Evolutionary conservation across 2,888 invertebrate species (phyloP), one percentile per base, ranked within the genome.

Genomic region (Drosophila kuntzei): DNA sequence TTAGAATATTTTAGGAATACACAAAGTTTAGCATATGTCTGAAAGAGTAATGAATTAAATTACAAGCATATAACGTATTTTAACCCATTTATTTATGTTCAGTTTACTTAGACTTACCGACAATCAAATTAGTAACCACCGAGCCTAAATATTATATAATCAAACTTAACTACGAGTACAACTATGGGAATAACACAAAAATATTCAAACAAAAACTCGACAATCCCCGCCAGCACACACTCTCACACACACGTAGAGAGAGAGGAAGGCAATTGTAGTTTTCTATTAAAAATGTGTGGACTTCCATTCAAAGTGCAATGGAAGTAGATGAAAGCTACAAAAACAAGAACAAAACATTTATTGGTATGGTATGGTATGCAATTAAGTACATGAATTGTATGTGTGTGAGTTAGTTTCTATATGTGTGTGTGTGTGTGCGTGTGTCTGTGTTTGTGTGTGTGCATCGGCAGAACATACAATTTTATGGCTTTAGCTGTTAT

Each of bases 401-500:
- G 9, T 46, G 32, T 53, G 43, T 53, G 9, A 41, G 57, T 46
- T 5, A 12, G 3, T 32, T 3, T 3, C 6, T 25, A 8, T 25
- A 7, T 37, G 11, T 50, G 1, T 20, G 11, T 18, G 41, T 68
- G 39, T 37, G 43, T 37, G 55, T 50, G 1, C 18, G 11, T 18
- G 41, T 68, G 39, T 37, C 39, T 37, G 55, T n/a, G n/a, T n/a
- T n/a, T n/a, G n/a, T n/a, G n/a, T n/a, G n/a, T 51, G 32, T 54
- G n/a, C 43, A 51, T 44, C n/a, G 57, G 37, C 67, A 61, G 39
- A 53, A 51, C 62, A 63, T 80, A 87, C 80, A 75, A 60, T 84
- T 79, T 81, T 68, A 81, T 79, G 73, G 82, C 71, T 64, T 65
- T 71, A 64, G 62, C 64, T 67, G 69, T 87, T 71, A 78, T 78